phyloP scores from a whole-genome alignment of 2,888 invertebrate genomes.

The Ectobius pallidus region DNA sequence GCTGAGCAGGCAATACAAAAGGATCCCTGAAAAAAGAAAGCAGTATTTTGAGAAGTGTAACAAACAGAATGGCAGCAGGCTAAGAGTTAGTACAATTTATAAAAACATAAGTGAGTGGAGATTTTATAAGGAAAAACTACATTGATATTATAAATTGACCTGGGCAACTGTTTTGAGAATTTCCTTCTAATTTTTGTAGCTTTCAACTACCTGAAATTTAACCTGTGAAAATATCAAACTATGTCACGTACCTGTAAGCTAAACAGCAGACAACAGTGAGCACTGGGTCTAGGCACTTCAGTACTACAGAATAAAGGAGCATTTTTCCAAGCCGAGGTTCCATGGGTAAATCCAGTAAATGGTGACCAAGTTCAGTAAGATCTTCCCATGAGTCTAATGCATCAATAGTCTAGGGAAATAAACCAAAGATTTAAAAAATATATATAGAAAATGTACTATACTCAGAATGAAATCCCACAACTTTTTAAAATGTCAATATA shows the following conservation, averaged over 20 bases:
- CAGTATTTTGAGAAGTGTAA: not conserved
- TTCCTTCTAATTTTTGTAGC: too few species aligned
- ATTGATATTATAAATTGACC: too few species aligned
- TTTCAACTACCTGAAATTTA: too few species aligned
- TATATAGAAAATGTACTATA: not conserved
- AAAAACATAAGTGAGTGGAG: too few species aligned
- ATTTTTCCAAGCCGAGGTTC: conserved; percentile 93
- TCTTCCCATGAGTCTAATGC: conserved; percentile 86
- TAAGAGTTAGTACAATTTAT: too few species aligned
- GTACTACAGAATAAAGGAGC: conserved; percentile 85
- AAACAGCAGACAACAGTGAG: conserved; percentile 88
- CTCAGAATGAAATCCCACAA: too few species aligned
- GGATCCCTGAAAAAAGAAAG: conserved; percentile 65
- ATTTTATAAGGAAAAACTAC: too few species aligned
- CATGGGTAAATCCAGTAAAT: conserved; percentile 88
- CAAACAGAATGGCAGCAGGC: too few species aligned
- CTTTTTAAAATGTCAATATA: too few species aligned
- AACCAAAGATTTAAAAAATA: conserved; percentile 44
- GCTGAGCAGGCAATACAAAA: conserved; percentile 75
- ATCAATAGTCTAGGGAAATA: conserved; percentile 73
- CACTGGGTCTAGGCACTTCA: conserved; percentile 92
- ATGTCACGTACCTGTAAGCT: conserved; percentile 66
- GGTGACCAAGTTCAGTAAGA: conserved; percentile 85
- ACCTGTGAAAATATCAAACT: not conserved
- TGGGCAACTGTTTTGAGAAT: too few species aligned